Evolutionary conservation across 2,888 invertebrate genomes (phyloP), one percentile per base, ranked within the genome.

Genomic region (Epistrophella euchroma): DNA sequence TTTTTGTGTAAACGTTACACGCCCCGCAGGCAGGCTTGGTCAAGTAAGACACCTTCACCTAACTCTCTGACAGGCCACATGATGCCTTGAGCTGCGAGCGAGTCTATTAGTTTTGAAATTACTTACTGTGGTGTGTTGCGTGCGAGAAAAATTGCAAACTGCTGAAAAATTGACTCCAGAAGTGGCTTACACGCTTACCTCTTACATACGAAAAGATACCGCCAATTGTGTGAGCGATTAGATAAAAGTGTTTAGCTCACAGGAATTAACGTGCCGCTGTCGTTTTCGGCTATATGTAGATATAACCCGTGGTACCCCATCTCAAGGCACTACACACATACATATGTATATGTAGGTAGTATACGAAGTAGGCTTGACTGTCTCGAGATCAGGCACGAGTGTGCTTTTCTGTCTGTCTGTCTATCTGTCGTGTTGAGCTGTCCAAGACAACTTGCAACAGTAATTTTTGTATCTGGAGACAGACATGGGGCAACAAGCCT

Each of bases 371-470:
- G 43, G 52, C 62, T 22, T 83, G 64, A 79, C 70, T 84, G 66
- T 45, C 66, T 60, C 22, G 40, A 37, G 71, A 81, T 73, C 76
- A 76, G 52, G 62, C 85, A 85, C 76, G 76, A 85, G 76, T 80
- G 74, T 72, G 75, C 47, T 64, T 72, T 70, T 70, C 40, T 58
- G 74, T 52, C 58, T 77, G 56, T 77, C 72, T 77, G 43, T 77
- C 72, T 72, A 62, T 77, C 50, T 73, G 73, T 79, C 64, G 76
- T 81, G 81, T 68, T 60, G 35, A 56, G 58, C 66, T 80, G 81
- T 76, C 76, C 76, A 80, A 70, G 75, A 80, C 58, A 75, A 68
- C 64, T 77, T 84, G 71, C 80, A 76, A 75, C 43, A 68, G 32
- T 45, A 50, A 52, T 75, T 56, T 80, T 68, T 32, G 52, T 25